Conservation (phyloP, 2,113 vertebrate genomes). For the Ailuropoda melanoleuca region DNA sequence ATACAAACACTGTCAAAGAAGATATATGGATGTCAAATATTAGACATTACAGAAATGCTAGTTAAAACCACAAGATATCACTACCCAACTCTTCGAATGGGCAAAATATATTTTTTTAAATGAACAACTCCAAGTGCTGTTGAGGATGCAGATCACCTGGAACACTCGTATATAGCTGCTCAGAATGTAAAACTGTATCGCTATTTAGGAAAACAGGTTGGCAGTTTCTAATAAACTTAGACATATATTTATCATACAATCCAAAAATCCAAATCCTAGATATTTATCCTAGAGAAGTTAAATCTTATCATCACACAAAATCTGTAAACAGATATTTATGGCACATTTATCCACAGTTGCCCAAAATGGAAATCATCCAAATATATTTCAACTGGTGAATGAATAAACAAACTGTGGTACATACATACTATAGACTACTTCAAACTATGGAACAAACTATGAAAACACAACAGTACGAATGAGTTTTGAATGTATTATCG, state of each 20-base stretch:
- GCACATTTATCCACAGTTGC: not conserved
- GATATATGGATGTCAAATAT: not conserved
- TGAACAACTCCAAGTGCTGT: not conserved
- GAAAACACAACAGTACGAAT: not conserved
- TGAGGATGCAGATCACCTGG: not conserved
- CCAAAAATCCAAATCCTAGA: not conserved
- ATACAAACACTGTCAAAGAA: not conserved
- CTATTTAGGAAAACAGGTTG: not conserved
- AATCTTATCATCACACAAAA: constrained; percentile 5
- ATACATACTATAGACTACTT: not conserved
- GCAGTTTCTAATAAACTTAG: not conserved
- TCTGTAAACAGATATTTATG: not conserved
- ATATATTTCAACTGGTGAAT: not conserved
- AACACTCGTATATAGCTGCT: not conserved
- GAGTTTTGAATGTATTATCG: not conserved
- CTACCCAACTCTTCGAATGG: not conserved
- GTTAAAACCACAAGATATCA: not conserved
- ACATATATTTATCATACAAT: not conserved
- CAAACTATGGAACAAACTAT: not conserved
- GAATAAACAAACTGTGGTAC: not conserved
- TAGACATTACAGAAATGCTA: constrained; percentile 2
- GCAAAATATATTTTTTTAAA: not conserved
- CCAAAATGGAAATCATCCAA: not conserved
- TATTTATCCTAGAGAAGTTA: not conserved
- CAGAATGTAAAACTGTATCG: not conserved